phyloP scores from a whole-genome alignment of 2,113 vertebrate species.

The Psammodynastes pulverulentus region DNA sequence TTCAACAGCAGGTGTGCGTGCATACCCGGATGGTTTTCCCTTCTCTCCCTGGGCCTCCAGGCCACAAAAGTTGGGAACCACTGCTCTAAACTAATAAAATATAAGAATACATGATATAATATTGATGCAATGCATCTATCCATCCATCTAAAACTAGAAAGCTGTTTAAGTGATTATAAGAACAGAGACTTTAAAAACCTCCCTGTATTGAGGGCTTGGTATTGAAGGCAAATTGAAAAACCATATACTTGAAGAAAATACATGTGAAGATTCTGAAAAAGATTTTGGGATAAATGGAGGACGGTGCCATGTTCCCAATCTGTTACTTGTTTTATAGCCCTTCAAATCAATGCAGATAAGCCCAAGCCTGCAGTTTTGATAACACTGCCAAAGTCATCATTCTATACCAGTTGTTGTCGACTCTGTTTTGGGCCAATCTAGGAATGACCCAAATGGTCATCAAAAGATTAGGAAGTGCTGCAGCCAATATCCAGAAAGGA shows the following conservation, averaged over 20 bases:
- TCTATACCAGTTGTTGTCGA: not conserved
- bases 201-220: not conserved
- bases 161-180: not conserved
- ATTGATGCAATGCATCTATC: not conserved
- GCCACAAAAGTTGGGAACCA: not conserved
- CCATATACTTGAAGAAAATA: not conserved
- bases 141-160: not conserved
- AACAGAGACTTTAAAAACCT: not conserved
- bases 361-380: not conserved
- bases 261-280: not conserved
- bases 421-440: not conserved
- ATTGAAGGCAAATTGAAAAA: not conserved
- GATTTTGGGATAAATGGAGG: not conserved
- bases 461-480: not conserved
- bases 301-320: not conserved
- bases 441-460: not conserved
- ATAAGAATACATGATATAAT: not conserved
- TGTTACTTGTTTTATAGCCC: not conserved
- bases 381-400: not conserved
- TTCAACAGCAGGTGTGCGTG: accelerated
- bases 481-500: not conserved
- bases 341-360: not conserved
- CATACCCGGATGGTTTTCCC: not conserved
- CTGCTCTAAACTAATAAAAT: not conserved
- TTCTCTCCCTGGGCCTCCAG: not conserved